A percentile compares a stretch with the other conserved stretches of the same genome.
phyloP scores from a whole-genome alignment of 2,888 invertebrate genomes.

The Pterostichus niger region DNA sequence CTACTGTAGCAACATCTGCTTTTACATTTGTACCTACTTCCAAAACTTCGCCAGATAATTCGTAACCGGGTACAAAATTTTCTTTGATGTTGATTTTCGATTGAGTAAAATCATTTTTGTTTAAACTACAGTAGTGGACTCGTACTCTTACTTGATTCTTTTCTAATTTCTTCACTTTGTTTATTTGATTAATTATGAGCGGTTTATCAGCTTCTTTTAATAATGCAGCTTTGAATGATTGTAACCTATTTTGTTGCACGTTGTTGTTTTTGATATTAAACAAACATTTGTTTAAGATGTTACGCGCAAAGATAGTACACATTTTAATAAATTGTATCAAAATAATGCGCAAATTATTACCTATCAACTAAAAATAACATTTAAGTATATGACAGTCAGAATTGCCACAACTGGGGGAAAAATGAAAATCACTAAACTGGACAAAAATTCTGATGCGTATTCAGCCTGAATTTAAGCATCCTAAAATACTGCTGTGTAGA shows the following conservation, averaged over 20 bases:
- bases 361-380: background rate
- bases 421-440: background rate
- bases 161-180: constrained; percentile 75
- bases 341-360: no score
- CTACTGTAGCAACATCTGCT: constrained; percentile 77
- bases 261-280: constrained; percentile 33
- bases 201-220: constrained; percentile 78
- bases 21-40: constrained; percentile 79
- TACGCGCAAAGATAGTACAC: constrained; percentile 55
- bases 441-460: background rate
- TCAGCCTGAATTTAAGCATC: background rate
- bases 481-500: background rate
- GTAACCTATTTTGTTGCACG: constrained; percentile 68
- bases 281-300: constrained; percentile 42
- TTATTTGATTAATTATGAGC: constrained; percentile 77
- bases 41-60: constrained; percentile 81
- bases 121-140: constrained; percentile 83
- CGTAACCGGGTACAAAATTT: constrained; percentile 84
- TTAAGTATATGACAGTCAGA: background rate
- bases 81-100: constrained; percentile 77
- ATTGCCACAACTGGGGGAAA: background rate
- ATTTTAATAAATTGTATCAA: constrained; percentile 3
- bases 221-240: constrained; percentile 78
- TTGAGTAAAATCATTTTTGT: constrained; percentile 81
- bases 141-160: constrained; percentile 82